These are phyloP conservation scores for Drosophila parthenogenetica DNA, from an alignment of 2,888 invertebrate species.

Conservation along the genomic window DNA sequence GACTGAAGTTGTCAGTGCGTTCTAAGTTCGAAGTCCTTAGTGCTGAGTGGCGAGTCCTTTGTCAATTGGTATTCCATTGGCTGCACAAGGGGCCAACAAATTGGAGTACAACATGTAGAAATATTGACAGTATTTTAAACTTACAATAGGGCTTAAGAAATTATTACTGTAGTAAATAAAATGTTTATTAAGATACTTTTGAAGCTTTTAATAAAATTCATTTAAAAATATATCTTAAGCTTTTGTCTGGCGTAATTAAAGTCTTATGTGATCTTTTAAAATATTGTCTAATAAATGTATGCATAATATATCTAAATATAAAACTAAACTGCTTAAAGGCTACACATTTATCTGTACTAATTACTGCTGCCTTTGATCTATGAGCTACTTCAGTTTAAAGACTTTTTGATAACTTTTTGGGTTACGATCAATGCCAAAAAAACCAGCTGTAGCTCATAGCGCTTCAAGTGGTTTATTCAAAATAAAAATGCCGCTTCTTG, in stretches of 20 bases:
- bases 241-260: too few relatives aligned
- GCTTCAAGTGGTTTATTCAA: conserved; percentile 48
- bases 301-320: not conserved
- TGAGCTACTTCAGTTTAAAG: not conserved
- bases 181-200: too few relatives aligned
- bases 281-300: too few relatives aligned
- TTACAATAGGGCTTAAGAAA: too few relatives aligned
- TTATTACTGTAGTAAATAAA: too few relatives aligned
- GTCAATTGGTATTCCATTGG: conserved; percentile 12
- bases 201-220: too few relatives aligned
- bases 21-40: not conserved
- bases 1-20: conserved; percentile 6
- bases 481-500: conserved; percentile 8
- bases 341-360: not conserved
- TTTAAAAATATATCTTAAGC: too few relatives aligned
- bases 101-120: not conserved
- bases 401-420: not conserved
- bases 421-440: conserved; percentile 59
- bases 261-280: too few relatives aligned
- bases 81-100: not conserved
- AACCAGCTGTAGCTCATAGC: conserved; percentile 45
- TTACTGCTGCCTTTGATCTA: not conserved
- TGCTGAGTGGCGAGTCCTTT: conserved; percentile 1
- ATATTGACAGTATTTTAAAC: not conserved
- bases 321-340: too few relatives aligned